A percentile compares a stretch with the other conserved stretches of the same genome.
phyloP scores from a whole-genome alignment of 2,888 invertebrate genomes.

The Liodrosophila aerea region DNA sequence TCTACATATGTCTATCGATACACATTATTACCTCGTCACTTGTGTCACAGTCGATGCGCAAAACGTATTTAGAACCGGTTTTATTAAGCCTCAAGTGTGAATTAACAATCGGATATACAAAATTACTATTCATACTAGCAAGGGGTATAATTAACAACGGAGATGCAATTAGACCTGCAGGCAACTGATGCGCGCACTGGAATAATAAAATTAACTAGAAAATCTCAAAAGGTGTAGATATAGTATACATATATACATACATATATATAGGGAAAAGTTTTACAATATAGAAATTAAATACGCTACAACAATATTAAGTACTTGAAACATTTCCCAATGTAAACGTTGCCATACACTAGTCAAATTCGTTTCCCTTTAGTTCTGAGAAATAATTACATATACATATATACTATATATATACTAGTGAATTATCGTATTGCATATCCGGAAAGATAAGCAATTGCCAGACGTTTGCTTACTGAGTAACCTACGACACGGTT shows the following conservation, averaged over 20 bases:
- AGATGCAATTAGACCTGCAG: conserved; percentile 53
- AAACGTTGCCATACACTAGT: too few relatives aligned
- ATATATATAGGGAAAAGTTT: too few relatives aligned
- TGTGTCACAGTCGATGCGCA: conserved; percentile 24
- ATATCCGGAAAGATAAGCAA: too few relatives aligned
- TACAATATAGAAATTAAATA: too few relatives aligned
- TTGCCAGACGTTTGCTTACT: too few relatives aligned
- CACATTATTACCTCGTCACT: conserved; percentile 8
- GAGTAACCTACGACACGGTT: too few relatives aligned
- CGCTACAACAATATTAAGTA: too few relatives aligned
- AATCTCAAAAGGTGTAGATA: background rate
- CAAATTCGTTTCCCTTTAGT: too few relatives aligned
- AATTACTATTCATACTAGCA: conserved; percentile 23
- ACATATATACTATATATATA: too few relatives aligned
- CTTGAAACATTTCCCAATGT: too few relatives aligned
- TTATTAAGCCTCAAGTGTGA: conserved; percentile 4
- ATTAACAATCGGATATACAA: conserved; percentile 32
- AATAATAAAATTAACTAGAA: conserved; percentile 11
- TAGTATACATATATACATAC: background rate
- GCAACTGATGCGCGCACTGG: conserved; percentile 6
- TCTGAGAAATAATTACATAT: too few relatives aligned
- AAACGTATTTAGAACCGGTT: conserved; percentile 66
- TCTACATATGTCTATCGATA: conserved; percentile 3
- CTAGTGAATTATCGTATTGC: too few relatives aligned
- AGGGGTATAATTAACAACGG: conserved; percentile 43